Conservation (phyloP, 2,888 invertebrate genomes). For the Polyploca ridens region DNA sequence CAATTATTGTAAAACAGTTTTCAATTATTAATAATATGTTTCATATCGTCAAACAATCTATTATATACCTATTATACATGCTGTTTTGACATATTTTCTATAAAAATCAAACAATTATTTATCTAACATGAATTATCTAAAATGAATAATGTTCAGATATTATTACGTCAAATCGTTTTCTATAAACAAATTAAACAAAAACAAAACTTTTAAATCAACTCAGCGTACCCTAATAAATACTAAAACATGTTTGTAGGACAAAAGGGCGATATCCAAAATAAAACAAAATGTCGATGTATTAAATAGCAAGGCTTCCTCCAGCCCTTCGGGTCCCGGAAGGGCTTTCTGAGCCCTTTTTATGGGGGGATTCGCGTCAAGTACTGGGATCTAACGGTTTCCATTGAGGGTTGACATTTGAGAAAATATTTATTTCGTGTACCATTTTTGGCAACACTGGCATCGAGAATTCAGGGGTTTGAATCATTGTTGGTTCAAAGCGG, state of each 20-base stretch:
- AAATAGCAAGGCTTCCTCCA: constrained; percentile 1
- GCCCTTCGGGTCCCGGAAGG: constrained; percentile 8
- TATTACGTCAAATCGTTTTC: too few relatives aligned
- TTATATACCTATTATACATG: too few relatives aligned
- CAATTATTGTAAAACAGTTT: too few relatives aligned
- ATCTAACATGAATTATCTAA: too few relatives aligned
- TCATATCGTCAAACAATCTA: too few relatives aligned
- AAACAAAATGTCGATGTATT: constrained; percentile 5
- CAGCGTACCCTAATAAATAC: constrained; percentile 34
- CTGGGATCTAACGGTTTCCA: constrained; percentile 1
- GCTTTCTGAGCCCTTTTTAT: constrained; percentile 13
- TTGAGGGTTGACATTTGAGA: constrained; percentile 5
- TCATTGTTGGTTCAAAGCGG: neutral
- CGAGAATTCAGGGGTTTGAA: neutral
- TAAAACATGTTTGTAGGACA: constrained; percentile 20
- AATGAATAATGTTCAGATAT: too few relatives aligned
- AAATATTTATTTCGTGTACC: neutral
- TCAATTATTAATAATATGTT: too few relatives aligned
- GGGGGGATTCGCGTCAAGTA: neutral
- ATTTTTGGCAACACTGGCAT: neutral
- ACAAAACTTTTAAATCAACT: neutral
- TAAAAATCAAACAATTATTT: too few relatives aligned
- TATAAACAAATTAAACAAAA: neutral
- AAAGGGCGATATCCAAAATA: constrained; percentile 16
- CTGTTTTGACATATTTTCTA: too few relatives aligned